phyloP scores from a whole-genome alignment of 2,113 vertebrate genomes.

The Trematomus loennbergii region DNA sequence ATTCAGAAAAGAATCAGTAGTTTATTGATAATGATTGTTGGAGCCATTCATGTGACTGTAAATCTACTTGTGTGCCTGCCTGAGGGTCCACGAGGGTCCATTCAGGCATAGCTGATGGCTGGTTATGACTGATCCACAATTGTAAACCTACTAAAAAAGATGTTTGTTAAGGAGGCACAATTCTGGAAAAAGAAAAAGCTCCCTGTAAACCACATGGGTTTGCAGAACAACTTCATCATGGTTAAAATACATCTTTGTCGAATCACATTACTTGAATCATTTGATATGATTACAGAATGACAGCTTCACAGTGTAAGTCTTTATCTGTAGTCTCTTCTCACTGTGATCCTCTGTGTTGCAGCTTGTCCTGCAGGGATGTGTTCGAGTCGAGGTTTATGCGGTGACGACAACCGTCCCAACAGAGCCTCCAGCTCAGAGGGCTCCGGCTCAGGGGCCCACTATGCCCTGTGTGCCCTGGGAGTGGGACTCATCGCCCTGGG shows the following conservation, averaged over 20 bases:
- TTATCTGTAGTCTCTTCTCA: background rate
- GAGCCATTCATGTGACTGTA: background rate
- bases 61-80: background rate
- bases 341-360: constrained; percentile 19
- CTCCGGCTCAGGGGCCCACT: constrained; percentile 87
- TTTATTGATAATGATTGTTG: too few relatives aligned
- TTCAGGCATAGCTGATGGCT: background rate
- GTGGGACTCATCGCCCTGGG: constrained; percentile 94
- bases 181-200: background rate
- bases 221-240: background rate
- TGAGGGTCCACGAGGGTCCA: background rate
- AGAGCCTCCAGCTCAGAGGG: constrained; percentile 57
- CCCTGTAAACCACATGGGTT: background rate
- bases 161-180: background rate
- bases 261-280: background rate
- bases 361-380: constrained; percentile 76
- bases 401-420: constrained; percentile 40
- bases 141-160: background rate
- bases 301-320: background rate
- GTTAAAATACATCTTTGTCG: background rate
- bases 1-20: background rate
- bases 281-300: background rate
- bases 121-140: background rate
- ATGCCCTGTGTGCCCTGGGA: constrained; percentile 93
- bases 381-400: constrained; percentile 74